Percentiles rank a stretch among this genome's conserved stretches.
Conservation (phyloP, 2,113 vertebrate genomes). For the Myotis davidii region DNA sequence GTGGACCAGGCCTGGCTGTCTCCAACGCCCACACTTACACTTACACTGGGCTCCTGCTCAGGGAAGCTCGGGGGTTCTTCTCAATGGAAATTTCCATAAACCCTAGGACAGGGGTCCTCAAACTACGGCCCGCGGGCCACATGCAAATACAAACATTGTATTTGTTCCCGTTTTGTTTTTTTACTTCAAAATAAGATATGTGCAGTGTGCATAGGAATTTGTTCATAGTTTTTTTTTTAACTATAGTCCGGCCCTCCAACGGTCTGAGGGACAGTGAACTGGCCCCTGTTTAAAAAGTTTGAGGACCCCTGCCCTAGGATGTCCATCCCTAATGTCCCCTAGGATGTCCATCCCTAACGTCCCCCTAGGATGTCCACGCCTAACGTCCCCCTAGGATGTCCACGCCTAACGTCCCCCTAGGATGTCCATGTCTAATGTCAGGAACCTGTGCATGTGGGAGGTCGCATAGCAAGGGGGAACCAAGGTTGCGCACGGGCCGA, state of each 20-base stretch:
- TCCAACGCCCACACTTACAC: not conserved
- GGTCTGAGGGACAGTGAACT: no score
- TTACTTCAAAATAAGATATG: no score
- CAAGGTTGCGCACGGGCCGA: not conserved
- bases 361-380: not conserved
- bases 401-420: not conserved
- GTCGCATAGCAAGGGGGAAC: not conserved
- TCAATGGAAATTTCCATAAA: not conserved
- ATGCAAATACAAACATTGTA: no score
- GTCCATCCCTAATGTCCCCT: fast-evolving
- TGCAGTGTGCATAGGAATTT: no score
- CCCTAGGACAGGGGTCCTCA: not conserved
- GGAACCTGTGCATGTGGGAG: fast-evolving
- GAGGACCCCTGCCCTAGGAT: not conserved
- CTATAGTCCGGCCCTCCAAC: no score
- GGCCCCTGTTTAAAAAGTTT: no score
- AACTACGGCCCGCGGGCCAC: no score
- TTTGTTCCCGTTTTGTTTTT: no score
- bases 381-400: not conserved
- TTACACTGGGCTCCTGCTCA: not conserved
- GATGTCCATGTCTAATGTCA: not conserved
- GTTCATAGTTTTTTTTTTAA: no score
- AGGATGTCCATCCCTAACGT: not conserved
- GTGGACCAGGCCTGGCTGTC: not conserved
- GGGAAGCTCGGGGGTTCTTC: not conserved